Conservation (phyloP, 2,888 invertebrate genomes). For the Zootermopsis nevadensis region DNA sequence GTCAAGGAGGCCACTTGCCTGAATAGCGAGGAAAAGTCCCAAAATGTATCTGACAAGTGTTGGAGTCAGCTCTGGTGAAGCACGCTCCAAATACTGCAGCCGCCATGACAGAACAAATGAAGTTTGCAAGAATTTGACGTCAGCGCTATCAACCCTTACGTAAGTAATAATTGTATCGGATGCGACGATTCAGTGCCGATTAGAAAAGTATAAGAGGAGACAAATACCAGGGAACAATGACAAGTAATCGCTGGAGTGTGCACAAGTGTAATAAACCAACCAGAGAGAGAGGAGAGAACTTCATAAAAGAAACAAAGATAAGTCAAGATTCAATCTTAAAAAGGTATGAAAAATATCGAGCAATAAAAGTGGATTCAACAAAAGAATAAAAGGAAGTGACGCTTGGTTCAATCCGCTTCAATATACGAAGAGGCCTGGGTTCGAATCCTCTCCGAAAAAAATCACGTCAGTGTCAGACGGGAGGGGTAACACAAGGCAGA, state of each 20-base stretch:
- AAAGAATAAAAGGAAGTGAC: neutral
- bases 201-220: neutral
- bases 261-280: conserved; percentile 2
- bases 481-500: too few species aligned
- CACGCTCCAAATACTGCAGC: conserved; percentile 15
- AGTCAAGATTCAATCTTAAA: neutral
- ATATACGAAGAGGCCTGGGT: neutral
- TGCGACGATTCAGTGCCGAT: neutral
- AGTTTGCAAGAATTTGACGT: conserved; percentile 30
- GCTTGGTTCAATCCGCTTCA: neutral
- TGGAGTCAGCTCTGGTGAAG: neutral
- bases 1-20: too few species aligned
- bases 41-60: conserved; percentile 11
- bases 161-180: conserved; percentile 34
- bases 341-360: neutral
- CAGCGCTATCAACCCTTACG: conserved; percentile 1
- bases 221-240: neutral
- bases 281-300: conserved; percentile 1
- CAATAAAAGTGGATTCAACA: neutral
- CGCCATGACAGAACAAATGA: conserved; percentile 29
- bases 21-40: too few species aligned
- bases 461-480: too few species aligned
- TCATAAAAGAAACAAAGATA: neutral
- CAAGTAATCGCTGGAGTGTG: neutral
- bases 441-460: too few species aligned